Conservation (phyloP, 2,113 vertebrate genomes). For the Haemorhous mexicanus region DNA sequence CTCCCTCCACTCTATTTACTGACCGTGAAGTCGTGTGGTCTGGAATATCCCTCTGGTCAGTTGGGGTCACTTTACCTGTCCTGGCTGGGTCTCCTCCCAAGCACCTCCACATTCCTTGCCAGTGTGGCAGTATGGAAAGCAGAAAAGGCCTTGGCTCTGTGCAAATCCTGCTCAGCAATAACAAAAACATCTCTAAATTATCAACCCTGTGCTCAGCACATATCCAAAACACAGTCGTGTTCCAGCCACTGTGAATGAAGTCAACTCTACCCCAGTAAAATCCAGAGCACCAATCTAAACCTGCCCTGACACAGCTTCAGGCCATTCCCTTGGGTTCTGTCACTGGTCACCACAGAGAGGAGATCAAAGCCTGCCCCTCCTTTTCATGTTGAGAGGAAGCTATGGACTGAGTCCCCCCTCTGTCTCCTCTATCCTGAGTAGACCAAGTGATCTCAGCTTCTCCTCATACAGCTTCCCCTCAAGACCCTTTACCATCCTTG, state of each 20-base stretch:
- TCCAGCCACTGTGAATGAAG: neutral
- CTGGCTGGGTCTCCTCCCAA: neutral
- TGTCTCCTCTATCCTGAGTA: neutral
- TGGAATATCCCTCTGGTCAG: neutral
- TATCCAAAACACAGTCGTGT: neutral
- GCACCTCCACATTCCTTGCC: neutral
- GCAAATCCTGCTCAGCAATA: neutral
- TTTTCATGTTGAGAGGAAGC: neutral
- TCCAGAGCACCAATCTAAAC: neutral
- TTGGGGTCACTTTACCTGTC: neutral
- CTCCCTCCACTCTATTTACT: neutral
- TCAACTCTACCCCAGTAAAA: neutral
- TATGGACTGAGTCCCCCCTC: neutral
- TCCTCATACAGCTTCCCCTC: neutral
- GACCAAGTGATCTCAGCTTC: neutral
- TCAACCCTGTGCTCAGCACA: neutral
- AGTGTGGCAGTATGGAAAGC: neutral
- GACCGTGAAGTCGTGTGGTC: neutral
- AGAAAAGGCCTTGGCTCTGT: neutral
- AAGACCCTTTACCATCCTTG: rapidly evolving
- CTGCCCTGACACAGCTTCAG: neutral
- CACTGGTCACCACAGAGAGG: neutral
- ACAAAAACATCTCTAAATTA: neutral
- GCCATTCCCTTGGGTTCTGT: neutral
- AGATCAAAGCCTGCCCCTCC: neutral